These are phyloP conservation scores for Eumaeus atala DNA, from an alignment of 1,140 invertebrate genomes.

Conservation along the genomic window DNA sequence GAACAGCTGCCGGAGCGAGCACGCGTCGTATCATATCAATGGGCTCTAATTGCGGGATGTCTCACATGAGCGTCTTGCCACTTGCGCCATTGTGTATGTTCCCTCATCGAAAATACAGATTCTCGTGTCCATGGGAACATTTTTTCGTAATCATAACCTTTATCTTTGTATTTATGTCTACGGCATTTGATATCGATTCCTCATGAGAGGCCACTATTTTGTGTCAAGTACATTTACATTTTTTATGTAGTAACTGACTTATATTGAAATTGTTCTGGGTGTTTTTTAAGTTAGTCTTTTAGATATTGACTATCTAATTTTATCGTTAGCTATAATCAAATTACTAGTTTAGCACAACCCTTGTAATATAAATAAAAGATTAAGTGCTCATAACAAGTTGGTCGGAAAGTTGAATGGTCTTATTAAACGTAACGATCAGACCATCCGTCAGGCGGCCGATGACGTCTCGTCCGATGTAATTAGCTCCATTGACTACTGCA, in stretches of 20 bases:
- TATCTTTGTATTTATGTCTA: background rate
- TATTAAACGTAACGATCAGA: conserved; percentile 38
- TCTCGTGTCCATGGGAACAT: conserved; percentile 9
- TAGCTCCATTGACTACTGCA: conserved; percentile 49
- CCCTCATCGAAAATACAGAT: too few relatives aligned
- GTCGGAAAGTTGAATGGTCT: conserved; percentile 10
- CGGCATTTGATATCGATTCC: too few relatives aligned
- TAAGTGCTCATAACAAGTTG: conserved; percentile 1
- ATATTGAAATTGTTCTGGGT: too few relatives aligned
- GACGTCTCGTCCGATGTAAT: conserved; percentile 46
- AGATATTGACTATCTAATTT: too few relatives aligned
- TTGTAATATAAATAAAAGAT: too few relatives aligned
- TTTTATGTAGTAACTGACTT: too few relatives aligned
- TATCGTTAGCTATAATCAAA: too few relatives aligned
- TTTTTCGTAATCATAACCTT: conserved; percentile 4
- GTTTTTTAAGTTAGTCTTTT: too few relatives aligned
- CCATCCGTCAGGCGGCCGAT: conserved; percentile 26
- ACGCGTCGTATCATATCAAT: conserved; percentile 25
- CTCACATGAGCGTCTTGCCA: background rate
- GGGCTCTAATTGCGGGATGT: conserved; percentile 24
- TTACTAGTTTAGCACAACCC: too few relatives aligned
- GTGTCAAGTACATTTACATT: too few relatives aligned
- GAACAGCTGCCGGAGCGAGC: conserved; percentile 27
- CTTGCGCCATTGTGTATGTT: background rate
- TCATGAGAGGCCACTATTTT: too few relatives aligned